A percentile compares a stretch with the other conserved stretches of the same genome.
phyloP scores from a whole-genome alignment of 2,797 vertebrate genomes.

The Catamblyrhynchus diadema region DNA sequence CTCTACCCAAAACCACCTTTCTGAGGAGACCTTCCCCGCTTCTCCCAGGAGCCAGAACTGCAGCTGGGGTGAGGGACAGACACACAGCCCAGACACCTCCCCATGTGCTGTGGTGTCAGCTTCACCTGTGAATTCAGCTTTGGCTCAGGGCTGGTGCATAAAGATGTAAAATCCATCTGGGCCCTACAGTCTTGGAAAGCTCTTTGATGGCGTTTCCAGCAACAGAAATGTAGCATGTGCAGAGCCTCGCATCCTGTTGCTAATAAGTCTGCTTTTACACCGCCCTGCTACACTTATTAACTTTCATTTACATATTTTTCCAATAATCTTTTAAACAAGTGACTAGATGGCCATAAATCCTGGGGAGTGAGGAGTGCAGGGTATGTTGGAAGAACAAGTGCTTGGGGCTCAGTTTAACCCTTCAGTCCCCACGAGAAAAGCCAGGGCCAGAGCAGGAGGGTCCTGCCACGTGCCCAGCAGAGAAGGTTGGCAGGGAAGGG shows the following conservation, averaged over 20 bases:
- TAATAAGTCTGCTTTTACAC: constrained; percentile 47
- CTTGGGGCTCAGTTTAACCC: constrained; percentile 22
- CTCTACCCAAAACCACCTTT: not conserved
- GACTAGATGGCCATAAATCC: constrained; percentile 51
- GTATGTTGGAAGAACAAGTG: constrained; percentile 7
- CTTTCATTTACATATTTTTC: constrained; percentile 68
- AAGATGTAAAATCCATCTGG: constrained; percentile 40
- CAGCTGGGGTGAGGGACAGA: not conserved
- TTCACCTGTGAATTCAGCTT: constrained; percentile 46
- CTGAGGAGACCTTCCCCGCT: not conserved
- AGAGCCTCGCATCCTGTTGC: constrained; percentile 25
- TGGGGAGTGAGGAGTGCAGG: not conserved
- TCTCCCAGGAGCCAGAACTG: not conserved
- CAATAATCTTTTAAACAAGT: constrained; percentile 46
- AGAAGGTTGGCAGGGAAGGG: not conserved
- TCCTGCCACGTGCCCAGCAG: not conserved
- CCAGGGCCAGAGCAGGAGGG: not conserved
- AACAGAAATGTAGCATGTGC: constrained; percentile 30
- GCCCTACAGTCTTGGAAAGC: constrained; percentile 15
- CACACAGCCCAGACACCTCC: not conserved
- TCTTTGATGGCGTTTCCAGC: constrained; percentile 53
- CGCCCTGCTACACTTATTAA: constrained; percentile 11
- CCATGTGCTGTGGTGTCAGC: not conserved
- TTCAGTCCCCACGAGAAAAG: not conserved
- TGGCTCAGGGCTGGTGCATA: constrained; percentile 12